Evolutionary conservation across 2,113 vertebrate genomes (phyloP).

Genomic region (Pomatostomus ruficeps): DNA sequence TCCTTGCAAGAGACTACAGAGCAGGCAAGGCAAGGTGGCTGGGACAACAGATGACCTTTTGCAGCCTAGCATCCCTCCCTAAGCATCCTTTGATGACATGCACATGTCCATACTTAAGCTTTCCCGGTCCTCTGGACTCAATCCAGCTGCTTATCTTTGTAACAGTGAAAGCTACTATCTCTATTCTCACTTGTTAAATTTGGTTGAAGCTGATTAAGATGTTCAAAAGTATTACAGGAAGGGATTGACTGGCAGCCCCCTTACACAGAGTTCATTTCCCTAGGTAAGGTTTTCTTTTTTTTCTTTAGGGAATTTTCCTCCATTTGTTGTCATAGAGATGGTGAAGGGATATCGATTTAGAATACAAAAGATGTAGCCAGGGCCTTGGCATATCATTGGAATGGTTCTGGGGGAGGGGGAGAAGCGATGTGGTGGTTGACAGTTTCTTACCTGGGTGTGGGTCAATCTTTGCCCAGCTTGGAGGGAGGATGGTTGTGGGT

Average conservation of each 20-base stretch:
- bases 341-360: not conserved
- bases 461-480: not conserved
- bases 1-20: not conserved
- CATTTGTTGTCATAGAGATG: not conserved
- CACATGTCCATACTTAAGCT: not conserved
- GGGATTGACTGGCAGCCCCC: not conserved
- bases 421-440: not conserved
- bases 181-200: not conserved
- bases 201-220: not conserved
- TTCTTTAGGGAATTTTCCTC: not conserved
- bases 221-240: not conserved
- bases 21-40: not conserved
- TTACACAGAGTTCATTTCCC: not conserved
- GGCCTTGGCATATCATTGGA: not conserved
- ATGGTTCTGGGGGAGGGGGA: not conserved
- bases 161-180: not conserved
- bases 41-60: not conserved
- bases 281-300: not conserved
- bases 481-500: accelerated
- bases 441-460: not conserved
- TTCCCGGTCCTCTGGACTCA: not conserved
- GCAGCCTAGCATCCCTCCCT: not conserved
- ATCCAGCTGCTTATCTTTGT: not conserved
- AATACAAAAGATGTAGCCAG: not conserved
- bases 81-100: not conserved